phyloP scores from a whole-genome alignment of 2,113 vertebrate species.

The Platichthys stellatus region DNA sequence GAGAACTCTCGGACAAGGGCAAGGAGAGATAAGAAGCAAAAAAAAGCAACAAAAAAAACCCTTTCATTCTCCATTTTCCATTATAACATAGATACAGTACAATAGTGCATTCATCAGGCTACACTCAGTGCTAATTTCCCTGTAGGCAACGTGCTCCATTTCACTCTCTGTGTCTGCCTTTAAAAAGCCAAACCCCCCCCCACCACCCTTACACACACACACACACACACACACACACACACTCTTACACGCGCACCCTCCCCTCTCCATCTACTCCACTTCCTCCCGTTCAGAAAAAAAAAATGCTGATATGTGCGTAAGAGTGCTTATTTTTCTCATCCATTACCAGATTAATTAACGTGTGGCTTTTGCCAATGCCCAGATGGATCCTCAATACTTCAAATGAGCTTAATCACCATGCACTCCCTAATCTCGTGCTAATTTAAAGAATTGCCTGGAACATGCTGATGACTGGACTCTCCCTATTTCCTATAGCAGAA shows the following conservation, averaged over 20 bases:
- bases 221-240: background rate
- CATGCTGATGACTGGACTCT: constrained; percentile 77
- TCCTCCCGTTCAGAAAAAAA: constrained; percentile 78
- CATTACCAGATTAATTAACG: constrained; percentile 86
- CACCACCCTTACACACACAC: constrained; percentile 1
- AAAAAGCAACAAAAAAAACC: constrained; percentile 27
- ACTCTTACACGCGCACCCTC: background rate
- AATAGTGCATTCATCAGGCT: constrained; percentile 79
- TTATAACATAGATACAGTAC: constrained; percentile 67
- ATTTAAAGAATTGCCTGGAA: constrained; percentile 82
- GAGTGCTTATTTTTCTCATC: constrained; percentile 82
- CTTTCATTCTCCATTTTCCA: constrained; percentile 45
- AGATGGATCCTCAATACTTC: constrained; percentile 83
- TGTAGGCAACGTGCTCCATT: constrained; percentile 81
- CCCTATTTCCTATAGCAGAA: constrained; percentile 68
- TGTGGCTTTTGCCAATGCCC: constrained; percentile 81
- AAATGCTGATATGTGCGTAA: constrained; percentile 81
- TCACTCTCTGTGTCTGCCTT: constrained; percentile 77
- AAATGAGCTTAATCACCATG: constrained; percentile 84
- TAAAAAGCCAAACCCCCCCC: constrained; percentile 47
- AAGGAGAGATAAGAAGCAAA: constrained; percentile 52
- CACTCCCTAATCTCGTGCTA: constrained; percentile 81
- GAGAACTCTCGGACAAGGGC: constrained; percentile 65
- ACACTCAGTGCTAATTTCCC: constrained; percentile 81
- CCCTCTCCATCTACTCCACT: constrained; percentile 54